Evolutionary conservation across 2,797 vertebrate species (phyloP).

Genomic region (Otus scops): DNA sequence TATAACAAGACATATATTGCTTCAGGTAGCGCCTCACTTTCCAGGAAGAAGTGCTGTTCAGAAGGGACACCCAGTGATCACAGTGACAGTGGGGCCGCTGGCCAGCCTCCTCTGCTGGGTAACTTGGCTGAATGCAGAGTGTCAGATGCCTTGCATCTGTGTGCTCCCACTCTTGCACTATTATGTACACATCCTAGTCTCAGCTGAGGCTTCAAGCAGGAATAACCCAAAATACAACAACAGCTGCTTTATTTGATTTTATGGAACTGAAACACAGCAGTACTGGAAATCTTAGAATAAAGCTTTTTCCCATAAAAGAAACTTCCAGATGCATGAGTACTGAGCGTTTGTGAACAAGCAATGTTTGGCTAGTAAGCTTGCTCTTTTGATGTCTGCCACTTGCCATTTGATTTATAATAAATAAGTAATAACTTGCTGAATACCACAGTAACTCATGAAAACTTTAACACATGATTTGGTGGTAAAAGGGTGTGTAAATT

Average conservation of each 20-base stretch:
- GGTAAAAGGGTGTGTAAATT: not conserved
- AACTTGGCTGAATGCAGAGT: not conserved
- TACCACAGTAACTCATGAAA: not conserved
- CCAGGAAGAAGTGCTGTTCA: not conserved
- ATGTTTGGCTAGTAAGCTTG: not conserved
- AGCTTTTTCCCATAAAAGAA: not conserved
- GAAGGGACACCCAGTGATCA: not conserved
- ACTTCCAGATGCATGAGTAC: not conserved
- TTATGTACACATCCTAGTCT: not conserved
- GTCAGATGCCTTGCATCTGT: not conserved
- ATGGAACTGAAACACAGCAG: not conserved
- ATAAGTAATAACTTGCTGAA: not conserved
- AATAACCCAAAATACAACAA: not conserved
- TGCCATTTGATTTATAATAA: not conserved
- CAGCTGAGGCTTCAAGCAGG: not conserved
- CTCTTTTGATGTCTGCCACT: not conserved
- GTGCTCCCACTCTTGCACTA: not conserved
- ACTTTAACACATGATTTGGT: not conserved
- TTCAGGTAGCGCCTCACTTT: not conserved
- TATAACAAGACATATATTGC: not conserved
- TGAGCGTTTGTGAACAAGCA: not conserved
- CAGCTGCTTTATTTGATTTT: not conserved
- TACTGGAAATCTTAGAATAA: constrained; percentile 17
- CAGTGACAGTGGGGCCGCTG: not conserved
- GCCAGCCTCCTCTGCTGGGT: not conserved